Evolutionary conservation across 2,113 vertebrate genomes (phyloP), one percentile per base, ranked within the genome.

Genomic region (Rhea pennata): DNA sequence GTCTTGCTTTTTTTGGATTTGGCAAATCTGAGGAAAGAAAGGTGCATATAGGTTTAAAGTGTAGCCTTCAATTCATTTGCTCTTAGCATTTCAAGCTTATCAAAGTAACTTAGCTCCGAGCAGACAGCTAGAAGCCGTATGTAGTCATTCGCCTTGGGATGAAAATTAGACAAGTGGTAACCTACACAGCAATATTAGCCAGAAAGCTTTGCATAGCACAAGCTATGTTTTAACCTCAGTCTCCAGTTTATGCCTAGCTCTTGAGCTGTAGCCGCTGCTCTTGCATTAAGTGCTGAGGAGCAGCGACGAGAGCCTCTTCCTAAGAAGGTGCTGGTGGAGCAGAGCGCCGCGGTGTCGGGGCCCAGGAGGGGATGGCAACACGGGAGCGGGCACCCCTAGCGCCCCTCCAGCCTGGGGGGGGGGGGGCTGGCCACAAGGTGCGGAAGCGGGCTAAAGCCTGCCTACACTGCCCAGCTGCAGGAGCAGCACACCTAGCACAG

Each of bases 351-450:
- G 15, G 31, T 44, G 21, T 64, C 5, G 10, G 0, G 1, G 5
- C 2, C 12, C 21, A 1, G 0, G n/a, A 24, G 15, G 54, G 15
- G n/a, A 54, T 1, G 1, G 71, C 50, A 48, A 40, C 0, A 1
- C 21, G 22, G 46, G 46, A 64, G 27, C 7, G 62, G 48, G 53
- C 33, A 58, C 15, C 40, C 82, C 51, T 46, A 42, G n/a, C 1
- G 2, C 40, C 75, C 75, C 40, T 74, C 77, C 56, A 53, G 74
- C 36, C 36, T 36, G 36, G 36, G 36, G 36, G 36, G 36, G 36
- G 36, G 36, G 36, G 36, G 36, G 36, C 36, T 36, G 36, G 36
- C 36, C 36, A 36, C 36, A 36, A 36, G 36, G 36, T 6, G 36
- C 36, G 36, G 36, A 36, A 36, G 36, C 36, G 0, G 42, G 54